Evolutionary conservation across 2,113 vertebrate genomes (phyloP).

Genomic region (Cephalopterus ornatus): DNA sequence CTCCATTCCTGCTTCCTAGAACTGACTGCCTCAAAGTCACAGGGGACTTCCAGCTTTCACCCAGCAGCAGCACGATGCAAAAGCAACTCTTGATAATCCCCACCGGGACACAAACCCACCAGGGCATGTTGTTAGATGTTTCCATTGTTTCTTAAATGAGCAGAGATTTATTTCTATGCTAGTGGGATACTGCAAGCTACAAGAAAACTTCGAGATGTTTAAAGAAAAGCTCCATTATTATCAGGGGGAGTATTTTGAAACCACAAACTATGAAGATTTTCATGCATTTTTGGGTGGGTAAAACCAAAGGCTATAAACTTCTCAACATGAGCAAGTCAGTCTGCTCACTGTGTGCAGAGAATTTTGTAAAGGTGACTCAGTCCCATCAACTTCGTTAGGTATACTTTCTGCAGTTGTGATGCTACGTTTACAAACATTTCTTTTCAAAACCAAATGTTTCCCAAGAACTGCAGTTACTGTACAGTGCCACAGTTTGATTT

Average conservation of each 20-base stretch:
- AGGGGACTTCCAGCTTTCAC: neutral
- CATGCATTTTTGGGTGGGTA: neutral
- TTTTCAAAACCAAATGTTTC: neutral
- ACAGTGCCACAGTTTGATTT: fast-evolving
- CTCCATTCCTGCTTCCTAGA: neutral
- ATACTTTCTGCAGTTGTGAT: neutral
- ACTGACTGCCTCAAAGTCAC: neutral
- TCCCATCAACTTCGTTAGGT: neutral
- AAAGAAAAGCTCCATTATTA: slow-evolving; percentile 7
- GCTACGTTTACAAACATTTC: neutral
- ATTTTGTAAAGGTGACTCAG: neutral
- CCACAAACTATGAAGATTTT: neutral
- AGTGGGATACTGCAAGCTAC: neutral
- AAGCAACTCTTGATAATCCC: neutral
- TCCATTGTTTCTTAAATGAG: neutral
- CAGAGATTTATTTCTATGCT: neutral
- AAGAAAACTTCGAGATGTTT: neutral
- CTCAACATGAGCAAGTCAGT: neutral
- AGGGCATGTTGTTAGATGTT: neutral
- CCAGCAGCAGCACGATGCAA: neutral
- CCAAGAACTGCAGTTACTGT: neutral
- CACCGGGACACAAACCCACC: neutral
- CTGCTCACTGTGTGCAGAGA: neutral
- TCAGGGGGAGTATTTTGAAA: neutral
- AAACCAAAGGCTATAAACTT: neutral